A percentile compares a stretch with the other conserved stretches of the same genome.
Evolutionary conservation across 1,140 invertebrate species (phyloP).

Genomic region (Pseudomyrmex gracilis): DNA sequence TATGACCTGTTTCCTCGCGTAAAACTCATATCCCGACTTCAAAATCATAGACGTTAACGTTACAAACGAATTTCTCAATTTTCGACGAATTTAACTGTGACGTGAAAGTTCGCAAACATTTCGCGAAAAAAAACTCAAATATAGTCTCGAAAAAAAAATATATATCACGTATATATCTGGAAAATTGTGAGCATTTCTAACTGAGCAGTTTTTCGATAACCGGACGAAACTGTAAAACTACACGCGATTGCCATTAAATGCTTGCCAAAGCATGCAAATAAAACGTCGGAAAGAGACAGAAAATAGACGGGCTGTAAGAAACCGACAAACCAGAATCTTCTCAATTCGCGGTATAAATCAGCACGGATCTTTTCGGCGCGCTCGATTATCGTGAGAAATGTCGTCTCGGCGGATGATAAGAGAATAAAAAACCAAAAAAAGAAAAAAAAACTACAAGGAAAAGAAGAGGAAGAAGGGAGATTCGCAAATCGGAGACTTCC

Average conservation of each 20-base stretch:
- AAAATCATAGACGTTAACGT: constrained; percentile 18
- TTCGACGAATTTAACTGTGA: neutral
- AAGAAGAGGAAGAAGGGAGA: constrained; percentile 7
- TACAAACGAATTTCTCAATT: neutral
- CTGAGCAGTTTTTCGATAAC: neutral
- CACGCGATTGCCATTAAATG: neutral
- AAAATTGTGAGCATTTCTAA: constrained; percentile 5
- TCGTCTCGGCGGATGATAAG: constrained; percentile 8
- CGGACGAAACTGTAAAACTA: neutral
- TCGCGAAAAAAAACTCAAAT: neutral
- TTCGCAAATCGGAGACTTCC: constrained; percentile 49
- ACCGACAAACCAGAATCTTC: constrained; percentile 13
- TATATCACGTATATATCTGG: neutral
- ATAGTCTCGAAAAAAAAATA: no score
- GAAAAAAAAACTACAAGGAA: neutral
- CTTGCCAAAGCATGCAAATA: neutral
- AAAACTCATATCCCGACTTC: constrained; percentile 2
- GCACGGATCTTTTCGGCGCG: neutral
- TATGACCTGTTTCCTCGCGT: constrained; percentile 5
- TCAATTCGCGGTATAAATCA: constrained; percentile 56
- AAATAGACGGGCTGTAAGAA: constrained; percentile 2
- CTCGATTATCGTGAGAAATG: constrained; percentile 51
- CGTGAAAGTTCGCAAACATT: neutral
- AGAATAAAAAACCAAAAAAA: constrained; percentile 16
- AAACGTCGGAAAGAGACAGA: neutral